Percentiles rank a stretch among this genome's conserved stretches.
These are phyloP conservation scores for Gopherus evgoodei DNA, from an alignment of 2,113 vertebrate genomes.

Conservation along the genomic window DNA sequence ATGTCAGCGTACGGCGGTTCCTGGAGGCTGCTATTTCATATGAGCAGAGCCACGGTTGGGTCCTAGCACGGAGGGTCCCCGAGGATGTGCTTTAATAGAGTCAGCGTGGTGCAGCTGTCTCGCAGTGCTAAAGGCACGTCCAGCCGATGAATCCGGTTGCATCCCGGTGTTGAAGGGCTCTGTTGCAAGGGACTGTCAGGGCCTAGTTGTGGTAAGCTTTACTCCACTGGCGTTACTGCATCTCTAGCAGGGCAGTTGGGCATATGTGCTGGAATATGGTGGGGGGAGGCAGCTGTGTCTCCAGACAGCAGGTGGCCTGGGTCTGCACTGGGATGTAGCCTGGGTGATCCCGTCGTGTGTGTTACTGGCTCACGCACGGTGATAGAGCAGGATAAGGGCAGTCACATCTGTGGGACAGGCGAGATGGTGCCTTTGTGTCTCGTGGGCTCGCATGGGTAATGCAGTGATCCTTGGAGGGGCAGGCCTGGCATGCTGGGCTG, in stretches of 20 bases:
- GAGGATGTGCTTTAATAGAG: rapidly evolving
- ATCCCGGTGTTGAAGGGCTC: rapidly evolving
- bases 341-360: neutral
- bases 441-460: neutral
- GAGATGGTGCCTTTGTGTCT: neutral
- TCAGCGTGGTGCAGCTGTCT: neutral
- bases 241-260: rapidly evolving
- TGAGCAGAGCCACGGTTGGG: neutral
- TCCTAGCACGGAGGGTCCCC: neutral
- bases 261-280: neutral
- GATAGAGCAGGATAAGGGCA: neutral
- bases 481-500: neutral
- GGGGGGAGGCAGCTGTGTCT: neutral
- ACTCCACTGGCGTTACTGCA: rapidly evolving
- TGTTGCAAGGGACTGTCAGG: neutral
- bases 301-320: rapidly evolving
- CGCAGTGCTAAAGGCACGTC: rapidly evolving
- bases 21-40: neutral
- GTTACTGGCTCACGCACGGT: rapidly evolving
- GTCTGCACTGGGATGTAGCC: neutral
- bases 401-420: neutral
- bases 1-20: neutral
- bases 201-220: rapidly evolving
- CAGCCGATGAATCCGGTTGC: rapidly evolving
- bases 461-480: neutral